phyloP scores from a whole-genome alignment of 1,140 invertebrate genomes.

The Cotesia typhae region DNA sequence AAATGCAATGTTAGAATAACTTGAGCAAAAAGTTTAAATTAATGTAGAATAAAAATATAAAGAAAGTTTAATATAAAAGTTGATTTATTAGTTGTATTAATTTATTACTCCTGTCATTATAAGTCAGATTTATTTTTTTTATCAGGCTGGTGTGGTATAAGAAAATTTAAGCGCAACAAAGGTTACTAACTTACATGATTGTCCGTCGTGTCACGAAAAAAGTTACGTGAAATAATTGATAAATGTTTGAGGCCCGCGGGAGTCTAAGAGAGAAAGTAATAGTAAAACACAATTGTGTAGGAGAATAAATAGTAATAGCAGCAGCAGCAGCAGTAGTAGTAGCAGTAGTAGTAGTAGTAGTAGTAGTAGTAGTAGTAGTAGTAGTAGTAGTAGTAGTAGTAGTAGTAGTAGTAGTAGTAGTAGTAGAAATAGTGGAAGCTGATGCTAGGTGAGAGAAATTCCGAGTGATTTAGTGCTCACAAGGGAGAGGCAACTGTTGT shows the following conservation, averaged over 20 bases:
- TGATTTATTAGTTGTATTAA: background rate
- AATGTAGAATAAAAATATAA: background rate
- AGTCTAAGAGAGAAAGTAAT: slow-evolving; percentile 22
- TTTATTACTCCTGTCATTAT: too few species aligned
- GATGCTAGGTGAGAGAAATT: slow-evolving; percentile 26
- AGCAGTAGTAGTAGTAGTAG: background rate
- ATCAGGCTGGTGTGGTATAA: background rate
- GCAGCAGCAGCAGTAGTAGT: background rate
- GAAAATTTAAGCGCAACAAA: slow-evolving; percentile 38
- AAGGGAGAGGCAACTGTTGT: slow-evolving; percentile 56
- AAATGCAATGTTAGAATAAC: slow-evolving; percentile 6
- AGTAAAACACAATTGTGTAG: background rate
- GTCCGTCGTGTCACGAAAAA: slow-evolving; percentile 53
- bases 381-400: background rate
- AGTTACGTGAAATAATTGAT: slow-evolving; percentile 59
- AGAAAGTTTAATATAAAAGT: background rate
- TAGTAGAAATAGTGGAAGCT: slow-evolving; percentile 11
- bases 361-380: background rate
- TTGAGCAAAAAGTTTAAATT: background rate
- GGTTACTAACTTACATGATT: slow-evolving; percentile 55
- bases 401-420: background rate
- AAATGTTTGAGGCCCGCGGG: slow-evolving; percentile 50
- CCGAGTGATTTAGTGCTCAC: slow-evolving; percentile 54
- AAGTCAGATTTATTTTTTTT: too few species aligned
- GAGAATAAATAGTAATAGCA: background rate